A percentile compares a stretch with the other conserved stretches of the same genome.
Conservation (phyloP, 2,797 vertebrate genomes). For the Argyrosomus regius region DNA sequence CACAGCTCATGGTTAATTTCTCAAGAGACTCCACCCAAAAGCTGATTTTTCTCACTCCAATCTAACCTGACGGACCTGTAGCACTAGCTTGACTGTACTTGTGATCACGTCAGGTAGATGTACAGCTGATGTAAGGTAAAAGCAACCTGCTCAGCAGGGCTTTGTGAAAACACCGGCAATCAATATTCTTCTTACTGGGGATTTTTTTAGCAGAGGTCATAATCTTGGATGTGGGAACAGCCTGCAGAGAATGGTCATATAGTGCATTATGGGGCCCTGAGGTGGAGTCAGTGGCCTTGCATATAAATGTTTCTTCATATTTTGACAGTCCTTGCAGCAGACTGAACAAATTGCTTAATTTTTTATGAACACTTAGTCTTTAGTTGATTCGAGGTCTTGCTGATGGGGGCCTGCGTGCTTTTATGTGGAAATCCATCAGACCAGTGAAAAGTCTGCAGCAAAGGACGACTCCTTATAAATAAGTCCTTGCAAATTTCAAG, state of each 20-base stretch:
- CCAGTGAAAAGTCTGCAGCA: not conserved
- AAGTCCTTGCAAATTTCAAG: conserved; percentile 9
- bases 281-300: not conserved
- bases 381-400: not conserved
- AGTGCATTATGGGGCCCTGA: conserved; percentile 16
- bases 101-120: conserved; percentile 28
- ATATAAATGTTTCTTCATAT: not conserved
- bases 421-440: conserved; percentile 16
- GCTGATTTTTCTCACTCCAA: conserved; percentile 14
- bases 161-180: conserved; percentile 46
- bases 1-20: conserved; percentile 20
- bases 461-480: conserved; percentile 8
- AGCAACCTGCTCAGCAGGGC: conserved; percentile 22
- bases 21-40: not conserved
- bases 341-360: not conserved
- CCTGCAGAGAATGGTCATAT: conserved; percentile 10
- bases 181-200: conserved; percentile 29
- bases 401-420: not conserved
- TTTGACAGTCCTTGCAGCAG: not conserved
- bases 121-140: conserved; percentile 43
- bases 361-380: not conserved
- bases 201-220: conserved; percentile 21
- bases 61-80: conserved; percentile 14
- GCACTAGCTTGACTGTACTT: conserved; percentile 7
- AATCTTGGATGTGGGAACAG: conserved; percentile 30